Conservation (phyloP, 2,888 invertebrate genomes). For the Dioctria linearis region DNA sequence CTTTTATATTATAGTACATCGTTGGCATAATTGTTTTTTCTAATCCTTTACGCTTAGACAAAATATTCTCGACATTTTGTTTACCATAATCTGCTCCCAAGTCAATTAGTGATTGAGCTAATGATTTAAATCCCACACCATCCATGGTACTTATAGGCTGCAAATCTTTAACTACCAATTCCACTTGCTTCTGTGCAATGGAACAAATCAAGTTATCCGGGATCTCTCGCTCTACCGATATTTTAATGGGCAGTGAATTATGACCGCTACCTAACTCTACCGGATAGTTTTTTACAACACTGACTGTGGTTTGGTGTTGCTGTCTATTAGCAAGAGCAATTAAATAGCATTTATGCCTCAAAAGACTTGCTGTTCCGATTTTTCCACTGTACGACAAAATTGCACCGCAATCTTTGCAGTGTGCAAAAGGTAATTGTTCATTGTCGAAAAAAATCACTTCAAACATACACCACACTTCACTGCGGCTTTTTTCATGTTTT, state of each 20-base stretch:
- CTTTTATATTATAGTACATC: not conserved
- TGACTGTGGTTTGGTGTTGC: not conserved
- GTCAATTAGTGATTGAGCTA: slow-evolving; percentile 14
- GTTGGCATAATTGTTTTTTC: not conserved
- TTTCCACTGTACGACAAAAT: slow-evolving; percentile 31
- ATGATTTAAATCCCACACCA: slow-evolving; percentile 19
- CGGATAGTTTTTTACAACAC: not conserved
- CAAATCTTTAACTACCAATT: slow-evolving; percentile 15
- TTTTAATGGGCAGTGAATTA: too few species aligned
- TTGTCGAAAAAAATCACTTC: slow-evolving; percentile 12
- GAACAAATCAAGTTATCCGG: slow-evolving; percentile 5
- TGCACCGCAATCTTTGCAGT: slow-evolving; percentile 17
- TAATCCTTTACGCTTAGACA: slow-evolving; percentile 1
- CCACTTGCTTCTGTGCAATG: slow-evolving; percentile 20
- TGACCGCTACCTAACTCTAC: not conserved
- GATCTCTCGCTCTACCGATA: not conserved
- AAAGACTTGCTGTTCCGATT: slow-evolving; percentile 13
- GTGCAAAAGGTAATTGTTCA: slow-evolving; percentile 5
- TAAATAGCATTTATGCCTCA: slow-evolving; percentile 22
- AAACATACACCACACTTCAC: slow-evolving; percentile 33
- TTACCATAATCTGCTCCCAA: slow-evolving; percentile 24
- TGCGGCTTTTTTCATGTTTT: slow-evolving; percentile 13
- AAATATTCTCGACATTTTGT: slow-evolving; percentile 8
- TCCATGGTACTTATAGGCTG: slow-evolving; percentile 12
- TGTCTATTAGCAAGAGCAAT: not conserved